phyloP scores from a whole-genome alignment of 2,797 vertebrate species.

The Platyrinchus mystaceus region DNA sequence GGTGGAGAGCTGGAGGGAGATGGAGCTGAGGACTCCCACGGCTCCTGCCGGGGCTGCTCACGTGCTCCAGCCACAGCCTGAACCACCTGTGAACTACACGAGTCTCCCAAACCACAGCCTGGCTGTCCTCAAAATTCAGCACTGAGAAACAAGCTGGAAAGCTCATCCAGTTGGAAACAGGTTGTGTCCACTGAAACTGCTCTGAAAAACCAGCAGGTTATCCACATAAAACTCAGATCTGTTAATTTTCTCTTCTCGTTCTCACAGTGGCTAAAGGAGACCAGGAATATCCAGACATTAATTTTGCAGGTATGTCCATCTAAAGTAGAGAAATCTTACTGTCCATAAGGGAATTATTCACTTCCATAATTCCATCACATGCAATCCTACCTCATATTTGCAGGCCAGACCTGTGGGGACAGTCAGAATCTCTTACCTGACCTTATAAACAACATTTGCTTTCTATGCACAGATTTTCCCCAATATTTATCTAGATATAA shows the following conservation, averaged over 20 bases:
- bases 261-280: neutral
- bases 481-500: neutral
- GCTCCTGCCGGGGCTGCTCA: neutral
- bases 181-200: neutral
- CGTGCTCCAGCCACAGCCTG: neutral
- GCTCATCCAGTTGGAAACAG: neutral
- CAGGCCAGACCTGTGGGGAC: neutral
- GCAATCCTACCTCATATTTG: neutral
- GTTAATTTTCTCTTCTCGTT: neutral
- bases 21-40: neutral
- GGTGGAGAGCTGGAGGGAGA: neutral
- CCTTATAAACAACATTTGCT: neutral
- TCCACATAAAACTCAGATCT: neutral
- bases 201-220: neutral
- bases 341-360: neutral
- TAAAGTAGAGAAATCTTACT: neutral
- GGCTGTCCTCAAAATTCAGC: neutral
- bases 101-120: neutral
- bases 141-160: neutral
- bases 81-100: neutral
- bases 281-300: neutral
- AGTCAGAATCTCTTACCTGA: neutral
- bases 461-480: neutral
- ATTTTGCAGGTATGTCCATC: neutral
- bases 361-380: neutral